Base-by-base conservation (phyloP, 1,140 invertebrate genomes). In the Ylistrum balloti region DNA sequence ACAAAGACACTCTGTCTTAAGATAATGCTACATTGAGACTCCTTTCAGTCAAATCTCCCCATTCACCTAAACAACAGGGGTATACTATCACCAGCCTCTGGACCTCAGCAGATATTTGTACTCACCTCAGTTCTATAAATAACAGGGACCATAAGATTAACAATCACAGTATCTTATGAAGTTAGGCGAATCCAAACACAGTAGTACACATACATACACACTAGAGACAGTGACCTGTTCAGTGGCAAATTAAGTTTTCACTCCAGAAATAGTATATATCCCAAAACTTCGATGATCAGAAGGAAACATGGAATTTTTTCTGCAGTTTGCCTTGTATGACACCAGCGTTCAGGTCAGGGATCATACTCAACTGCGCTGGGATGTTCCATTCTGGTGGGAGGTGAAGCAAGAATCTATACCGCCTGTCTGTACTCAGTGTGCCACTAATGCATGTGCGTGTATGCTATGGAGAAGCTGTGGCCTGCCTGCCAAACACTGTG, bases 81-180 rank as follows among this genome's bases (percentile, higher is more conserved):
- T 38, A 38, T 13, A 38, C 5, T 38, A 13, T 38, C 20, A 13
- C 10, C n/a, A 74, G n/a, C 28, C 56, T 74, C 56, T 17, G 0
- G 28, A 74, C 5, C n/a, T n/a, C 22, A 74, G 22, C 13, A 74
- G 5, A 74, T 74, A 74, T 28, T 28, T 45, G n/a, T 74, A 74
- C 56, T 74, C 56, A 74, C 56, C 56, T 74, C 56, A 74, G 56
- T 74, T 17, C 41, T 45, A 45, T 45, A 45, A 45, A 45, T 45
- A 45, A 9, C 41, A 45, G 10, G 17, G 41, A 45, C 20, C 22
- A 74, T 1, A 28, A 28, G 56, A 74, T 74, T 28, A 28, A n/a
- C 28, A 74, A 3, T 28, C 0, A 45, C 10, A 45, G 41, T 28
- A 74, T 28, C 22, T 74, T 1, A 74, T 74, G 9, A 9, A 74